phyloP scores from a whole-genome alignment of 2,888 invertebrate genomes.

The Hylaea fasciaria region DNA sequence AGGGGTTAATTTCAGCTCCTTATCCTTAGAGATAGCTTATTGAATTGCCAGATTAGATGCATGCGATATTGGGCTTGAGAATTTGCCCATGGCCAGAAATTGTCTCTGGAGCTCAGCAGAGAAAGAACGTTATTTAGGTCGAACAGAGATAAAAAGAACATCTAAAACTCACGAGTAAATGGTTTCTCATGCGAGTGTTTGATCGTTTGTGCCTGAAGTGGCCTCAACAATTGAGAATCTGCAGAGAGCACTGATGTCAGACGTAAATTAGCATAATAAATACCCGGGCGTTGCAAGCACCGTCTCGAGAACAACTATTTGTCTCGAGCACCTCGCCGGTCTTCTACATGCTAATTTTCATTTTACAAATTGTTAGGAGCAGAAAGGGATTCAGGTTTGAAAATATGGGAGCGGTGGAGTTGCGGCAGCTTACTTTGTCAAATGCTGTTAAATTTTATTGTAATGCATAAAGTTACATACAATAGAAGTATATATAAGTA shows the following conservation, averaged over 20 bases:
- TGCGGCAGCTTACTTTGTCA: neutral
- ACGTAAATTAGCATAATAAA: conserved; percentile 77
- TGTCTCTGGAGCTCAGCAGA: too few species aligned
- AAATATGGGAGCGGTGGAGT: conserved; percentile 5
- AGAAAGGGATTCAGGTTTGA: conserved; percentile 20
- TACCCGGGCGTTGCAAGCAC: conserved; percentile 47
- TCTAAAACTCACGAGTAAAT: neutral
- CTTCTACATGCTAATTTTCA: conserved; percentile 70
- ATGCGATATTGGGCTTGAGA: too few species aligned
- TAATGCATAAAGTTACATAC: too few species aligned
- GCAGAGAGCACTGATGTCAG: conserved; percentile 29
- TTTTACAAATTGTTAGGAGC: conserved; percentile 57
- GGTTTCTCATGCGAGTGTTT: neutral
- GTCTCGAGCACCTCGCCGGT: conserved; percentile 59
- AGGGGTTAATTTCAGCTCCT: too few species aligned
- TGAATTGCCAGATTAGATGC: too few species aligned
- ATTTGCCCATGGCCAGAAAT: too few species aligned
- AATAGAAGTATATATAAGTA: too few species aligned
- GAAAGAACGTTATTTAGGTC: too few species aligned
- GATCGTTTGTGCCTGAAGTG: conserved; percentile 5
- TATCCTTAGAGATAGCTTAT: too few species aligned
- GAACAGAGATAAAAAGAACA: too few species aligned
- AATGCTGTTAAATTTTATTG: too few species aligned
- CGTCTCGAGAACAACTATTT: conserved; percentile 62
- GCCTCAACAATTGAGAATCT: conserved; percentile 25